Base-by-base conservation (phyloP, 2,113 vertebrate genomes). In the Hystrix cristata region DNA sequence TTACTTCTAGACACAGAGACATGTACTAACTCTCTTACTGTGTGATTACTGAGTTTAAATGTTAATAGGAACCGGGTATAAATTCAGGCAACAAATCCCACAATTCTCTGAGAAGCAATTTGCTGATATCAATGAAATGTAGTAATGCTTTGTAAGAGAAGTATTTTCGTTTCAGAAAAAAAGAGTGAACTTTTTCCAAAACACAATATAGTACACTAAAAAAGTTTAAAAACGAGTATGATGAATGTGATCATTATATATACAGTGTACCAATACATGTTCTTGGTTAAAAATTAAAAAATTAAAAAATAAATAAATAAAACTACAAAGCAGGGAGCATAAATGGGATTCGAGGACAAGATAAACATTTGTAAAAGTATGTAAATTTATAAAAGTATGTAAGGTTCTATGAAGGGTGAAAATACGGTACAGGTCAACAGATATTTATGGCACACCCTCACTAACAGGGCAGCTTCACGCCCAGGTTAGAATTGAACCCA, bases 361-460 rank as follows among this genome's bases (percentile, higher is more conserved):
- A 81, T 65, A 88, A 89, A 34, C 8, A 84, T n/a, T 65, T 25
- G 38, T 46, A 74, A 46, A 74, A 46, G 21, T 25, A 72, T 51
- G 71, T 43, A 59, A 84, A 27, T 76, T 29, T 81, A 19, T 72
- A 80, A 53, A 78, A 21, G 1, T 38, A 38, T 16, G 9, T 21
- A 89, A 85, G 55, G 46, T 76, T 96, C n/a, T 85, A 31, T 51
- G 51, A 81, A 90, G n/a, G 94, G 1, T 48, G 19, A 76, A 91
- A 84, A 57, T 31, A 57, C 16, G 43, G 7, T 72, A 69, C 16
- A 31, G 25, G 3, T n/a, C 51, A 62, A 29, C 18, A 74, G 82
- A 69, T 88, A 67, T 21, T 34, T 80, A 89, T 29, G 34, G 27
- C 31, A 38, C 31, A 80, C 34, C 34, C n/a, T 34, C 29, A 34